phyloP scores from a whole-genome alignment of 2,888 invertebrate genomes.

The Aricia artaxerxes region DNA sequence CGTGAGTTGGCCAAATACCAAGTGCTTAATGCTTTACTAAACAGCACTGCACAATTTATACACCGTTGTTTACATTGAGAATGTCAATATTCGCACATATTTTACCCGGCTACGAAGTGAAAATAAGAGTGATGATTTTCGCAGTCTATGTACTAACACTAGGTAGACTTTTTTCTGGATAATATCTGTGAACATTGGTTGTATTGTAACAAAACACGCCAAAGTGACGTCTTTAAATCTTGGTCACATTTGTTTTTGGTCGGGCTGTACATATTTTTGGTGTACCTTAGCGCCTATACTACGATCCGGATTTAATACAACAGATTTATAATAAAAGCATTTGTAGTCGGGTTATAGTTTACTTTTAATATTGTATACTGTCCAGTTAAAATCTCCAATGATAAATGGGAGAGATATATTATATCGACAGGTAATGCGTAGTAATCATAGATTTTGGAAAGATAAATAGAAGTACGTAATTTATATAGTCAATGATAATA shows the following conservation, averaged over 20 bases:
- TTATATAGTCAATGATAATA: not conserved
- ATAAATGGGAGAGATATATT: too few relatives aligned
- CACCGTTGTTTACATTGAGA: conserved; percentile 41
- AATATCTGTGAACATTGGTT: too few relatives aligned
- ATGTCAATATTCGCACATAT: conserved; percentile 41
- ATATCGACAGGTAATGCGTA: not conserved
- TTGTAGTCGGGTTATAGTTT: too few relatives aligned
- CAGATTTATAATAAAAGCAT: too few relatives aligned
- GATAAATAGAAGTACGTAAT: not conserved
- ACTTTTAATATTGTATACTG: too few relatives aligned
- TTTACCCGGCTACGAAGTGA: conserved; percentile 22
- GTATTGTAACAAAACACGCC: too few relatives aligned
- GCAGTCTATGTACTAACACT: not conserved
- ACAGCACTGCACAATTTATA: conserved; percentile 42
- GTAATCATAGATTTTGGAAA: not conserved
- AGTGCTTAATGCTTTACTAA: conserved; percentile 45
- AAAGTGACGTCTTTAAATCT: too few relatives aligned
- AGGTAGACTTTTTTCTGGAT: too few relatives aligned
- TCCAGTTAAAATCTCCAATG: not conserved
- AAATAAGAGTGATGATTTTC: not conserved
- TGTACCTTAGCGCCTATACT: too few relatives aligned
- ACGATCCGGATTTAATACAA: too few relatives aligned
- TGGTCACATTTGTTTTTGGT: too few relatives aligned
- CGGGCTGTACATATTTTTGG: too few relatives aligned
- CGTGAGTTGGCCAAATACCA: conserved; percentile 53